Conservation (phyloP, 2,113 vertebrate genomes). For the Climacteris rufus region DNA sequence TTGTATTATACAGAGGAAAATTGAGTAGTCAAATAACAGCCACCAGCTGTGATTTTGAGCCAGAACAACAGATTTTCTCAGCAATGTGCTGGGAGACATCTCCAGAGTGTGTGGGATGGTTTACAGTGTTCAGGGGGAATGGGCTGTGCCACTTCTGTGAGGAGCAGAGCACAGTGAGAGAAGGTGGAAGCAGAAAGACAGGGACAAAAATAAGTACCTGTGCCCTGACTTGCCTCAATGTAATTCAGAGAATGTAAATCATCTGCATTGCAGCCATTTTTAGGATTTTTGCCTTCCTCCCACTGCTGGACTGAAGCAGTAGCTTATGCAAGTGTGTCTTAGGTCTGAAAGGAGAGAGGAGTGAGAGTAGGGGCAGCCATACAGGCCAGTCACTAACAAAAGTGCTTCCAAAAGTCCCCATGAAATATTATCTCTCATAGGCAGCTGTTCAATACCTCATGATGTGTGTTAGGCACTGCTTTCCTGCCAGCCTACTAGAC, state of each 20-base stretch:
- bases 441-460: conserved; percentile 42
- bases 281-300: conserved; percentile 6
- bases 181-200: accelerated
- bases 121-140: not conserved
- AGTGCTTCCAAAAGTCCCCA: conserved; percentile 15
- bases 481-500: not conserved
- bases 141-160: not conserved
- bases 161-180: not conserved
- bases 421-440: conserved; percentile 26
- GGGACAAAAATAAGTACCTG: conserved; percentile 5
- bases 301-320: not conserved
- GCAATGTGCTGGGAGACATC: not conserved
- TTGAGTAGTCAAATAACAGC: not conserved
- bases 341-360: not conserved
- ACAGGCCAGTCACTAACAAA: not conserved
- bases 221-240: not conserved
- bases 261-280: conserved; percentile 12
- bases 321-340: not conserved
- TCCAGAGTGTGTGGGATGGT: not conserved
- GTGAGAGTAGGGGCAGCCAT: not conserved
- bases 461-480: not conserved
- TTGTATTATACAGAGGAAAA: not conserved
- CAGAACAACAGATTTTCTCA: conserved; percentile 34
- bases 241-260: not conserved
- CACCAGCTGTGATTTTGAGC: conserved; percentile 15